Evolutionary conservation across 2,888 invertebrate genomes (phyloP).

Genomic region (Morpho deidamia): DNA sequence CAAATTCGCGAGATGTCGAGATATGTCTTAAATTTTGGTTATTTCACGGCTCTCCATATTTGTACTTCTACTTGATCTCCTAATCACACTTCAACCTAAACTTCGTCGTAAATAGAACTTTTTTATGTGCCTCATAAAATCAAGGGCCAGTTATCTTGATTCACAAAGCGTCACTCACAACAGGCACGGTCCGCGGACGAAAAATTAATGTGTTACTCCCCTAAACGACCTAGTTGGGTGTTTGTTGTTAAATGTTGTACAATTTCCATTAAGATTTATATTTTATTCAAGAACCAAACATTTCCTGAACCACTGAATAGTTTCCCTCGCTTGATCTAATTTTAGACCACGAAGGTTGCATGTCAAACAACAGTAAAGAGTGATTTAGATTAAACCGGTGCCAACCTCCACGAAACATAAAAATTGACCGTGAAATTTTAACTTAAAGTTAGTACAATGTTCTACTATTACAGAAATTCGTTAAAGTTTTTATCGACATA

Average conservation of each 20-base stretch:
- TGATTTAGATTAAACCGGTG: constrained; percentile 69
- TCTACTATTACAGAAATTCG: constrained; percentile 36
- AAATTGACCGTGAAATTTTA: constrained; percentile 75
- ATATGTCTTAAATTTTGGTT: not conserved
- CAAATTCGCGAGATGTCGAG: no score
- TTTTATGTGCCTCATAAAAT: no score
- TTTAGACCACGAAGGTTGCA: constrained; percentile 44
- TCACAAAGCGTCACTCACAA: no score
- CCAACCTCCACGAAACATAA: constrained; percentile 70
- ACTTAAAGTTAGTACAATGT: constrained; percentile 53
- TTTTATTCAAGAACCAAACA: constrained; percentile 22
- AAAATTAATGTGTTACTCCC: no score
- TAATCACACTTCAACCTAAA: no score
- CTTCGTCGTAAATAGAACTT: no score
- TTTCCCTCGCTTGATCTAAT: constrained; percentile 50
- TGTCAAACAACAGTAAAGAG: constrained; percentile 55
- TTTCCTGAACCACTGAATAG: constrained; percentile 37
- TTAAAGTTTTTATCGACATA: constrained; percentile 38
- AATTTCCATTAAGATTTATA: not conserved
- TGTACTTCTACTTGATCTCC: no score
- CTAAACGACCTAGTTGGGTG: no score
- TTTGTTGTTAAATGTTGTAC: not conserved
- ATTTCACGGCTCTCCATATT: no score
- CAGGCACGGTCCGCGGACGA: no score
- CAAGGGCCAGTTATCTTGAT: no score